Percentiles rank a stretch among this genome's conserved stretches.
Conservation (phyloP, 1,140 invertebrate species). For the Diabrotica undecimpunctata region DNA sequence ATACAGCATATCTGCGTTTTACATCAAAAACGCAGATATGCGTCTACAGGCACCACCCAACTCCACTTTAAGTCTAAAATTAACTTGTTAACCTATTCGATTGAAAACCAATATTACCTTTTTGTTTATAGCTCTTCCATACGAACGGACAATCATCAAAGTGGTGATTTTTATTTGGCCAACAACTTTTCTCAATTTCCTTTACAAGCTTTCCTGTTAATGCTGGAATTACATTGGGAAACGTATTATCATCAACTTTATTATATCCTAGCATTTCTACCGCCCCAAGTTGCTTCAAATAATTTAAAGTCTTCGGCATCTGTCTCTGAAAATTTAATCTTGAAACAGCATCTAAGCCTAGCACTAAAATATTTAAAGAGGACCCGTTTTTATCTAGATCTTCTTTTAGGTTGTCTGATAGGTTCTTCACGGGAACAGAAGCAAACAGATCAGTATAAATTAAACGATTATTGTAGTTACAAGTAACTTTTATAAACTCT, state of each 20-base stretch:
- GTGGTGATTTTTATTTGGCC: conserved; percentile 46
- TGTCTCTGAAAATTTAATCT: conserved; percentile 79
- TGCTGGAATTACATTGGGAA: conserved; percentile 73
- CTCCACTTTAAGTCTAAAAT: no score
- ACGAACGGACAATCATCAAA: conserved; percentile 74
- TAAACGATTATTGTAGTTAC: conserved; percentile 48
- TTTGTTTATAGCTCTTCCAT: conserved; percentile 70
- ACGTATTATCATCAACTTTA: conserved; percentile 81
- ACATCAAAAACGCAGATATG: no score
- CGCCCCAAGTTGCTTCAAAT: conserved; percentile 58
- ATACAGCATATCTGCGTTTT: no score
- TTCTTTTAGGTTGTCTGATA: neutral
- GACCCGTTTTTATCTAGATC: conserved; percentile 21
- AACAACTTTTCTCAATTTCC: conserved; percentile 60
- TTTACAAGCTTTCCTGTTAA: conserved; percentile 61
- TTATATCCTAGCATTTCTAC: conserved; percentile 75
- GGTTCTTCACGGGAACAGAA: conserved; percentile 57
- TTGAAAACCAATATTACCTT: conserved; percentile 20
- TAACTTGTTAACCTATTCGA: no score
- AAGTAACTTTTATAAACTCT: conserved; percentile 64
- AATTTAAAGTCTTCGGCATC: conserved; percentile 67
- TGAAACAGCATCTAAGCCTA: conserved; percentile 86
- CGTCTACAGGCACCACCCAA: no score
- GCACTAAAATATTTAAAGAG: conserved; percentile 63
- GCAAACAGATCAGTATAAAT: conserved; percentile 68